A percentile compares a stretch with the other conserved stretches of the same genome.
phyloP scores from a whole-genome alignment of 2,797 vertebrate genomes.

The Danio choprae region DNA sequence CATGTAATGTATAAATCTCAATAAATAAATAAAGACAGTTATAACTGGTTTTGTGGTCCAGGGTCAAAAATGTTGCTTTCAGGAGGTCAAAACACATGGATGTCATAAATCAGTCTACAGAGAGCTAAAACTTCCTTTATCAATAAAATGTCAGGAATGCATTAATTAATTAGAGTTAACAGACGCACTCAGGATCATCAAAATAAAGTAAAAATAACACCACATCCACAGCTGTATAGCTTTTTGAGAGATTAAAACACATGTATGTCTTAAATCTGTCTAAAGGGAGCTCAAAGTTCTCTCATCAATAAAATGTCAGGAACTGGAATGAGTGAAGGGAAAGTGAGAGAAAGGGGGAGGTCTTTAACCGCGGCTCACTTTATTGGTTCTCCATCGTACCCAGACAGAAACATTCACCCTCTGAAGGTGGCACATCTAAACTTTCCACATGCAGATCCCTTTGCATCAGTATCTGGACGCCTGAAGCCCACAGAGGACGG shows the following conservation, averaged over 20 bases:
- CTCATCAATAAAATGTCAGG: conserved; percentile 1
- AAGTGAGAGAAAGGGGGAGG: conserved; percentile 44
- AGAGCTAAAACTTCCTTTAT: no score
- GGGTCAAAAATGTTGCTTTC: not conserved
- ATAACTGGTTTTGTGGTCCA: no score
- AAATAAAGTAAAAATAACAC: no score
- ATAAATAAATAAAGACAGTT: no score
- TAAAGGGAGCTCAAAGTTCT: not conserved
- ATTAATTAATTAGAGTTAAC: no score
- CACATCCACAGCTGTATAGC: no score
- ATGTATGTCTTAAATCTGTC: not conserved
- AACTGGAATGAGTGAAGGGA: not conserved
- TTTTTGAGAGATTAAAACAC: no score
- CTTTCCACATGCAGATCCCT: not conserved
- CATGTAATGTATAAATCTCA: no score
- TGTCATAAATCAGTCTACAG: no score
- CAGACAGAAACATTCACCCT: conserved; percentile 9
- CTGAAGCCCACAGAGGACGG: not conserved
- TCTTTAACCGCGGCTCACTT: conserved; percentile 27
- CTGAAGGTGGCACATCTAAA: conserved; percentile 18
- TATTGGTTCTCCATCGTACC: conserved; percentile 12
- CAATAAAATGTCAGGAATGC: no score
- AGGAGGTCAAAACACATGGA: not conserved
- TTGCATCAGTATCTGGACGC: not conserved
- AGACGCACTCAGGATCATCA: no score